A percentile compares a stretch with the other conserved stretches of the same genome.
Evolutionary conservation across 2,113 vertebrate species (phyloP).

Genomic region (Tylochromis polylepis): DNA sequence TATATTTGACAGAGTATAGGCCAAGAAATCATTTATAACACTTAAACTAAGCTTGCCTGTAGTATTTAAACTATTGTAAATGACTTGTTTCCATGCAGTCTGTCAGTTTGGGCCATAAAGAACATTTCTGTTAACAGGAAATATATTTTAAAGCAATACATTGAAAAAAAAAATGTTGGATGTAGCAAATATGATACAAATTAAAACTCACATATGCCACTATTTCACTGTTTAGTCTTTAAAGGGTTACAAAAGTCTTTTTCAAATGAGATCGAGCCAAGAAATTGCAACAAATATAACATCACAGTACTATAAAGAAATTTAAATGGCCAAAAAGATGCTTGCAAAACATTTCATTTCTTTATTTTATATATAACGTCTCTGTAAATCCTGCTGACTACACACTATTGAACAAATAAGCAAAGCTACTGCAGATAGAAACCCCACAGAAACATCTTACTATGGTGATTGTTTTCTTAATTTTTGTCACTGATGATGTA

Average conservation of each 20-base stretch:
- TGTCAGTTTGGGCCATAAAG: background rate
- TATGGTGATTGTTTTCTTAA: background rate
- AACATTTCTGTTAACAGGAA: background rate
- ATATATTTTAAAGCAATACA: background rate
- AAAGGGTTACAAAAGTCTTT: background rate
- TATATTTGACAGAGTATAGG: background rate
- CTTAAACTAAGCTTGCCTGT: background rate
- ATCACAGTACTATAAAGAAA: background rate
- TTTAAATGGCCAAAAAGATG: background rate
- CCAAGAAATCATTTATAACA: background rate
- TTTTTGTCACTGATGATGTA: background rate
- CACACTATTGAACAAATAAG: background rate
- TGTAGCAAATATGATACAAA: background rate
- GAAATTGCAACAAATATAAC: background rate
- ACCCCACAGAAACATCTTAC: background rate
- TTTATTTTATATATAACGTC: background rate
- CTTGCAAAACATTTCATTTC: background rate
- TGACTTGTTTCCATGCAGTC: background rate
- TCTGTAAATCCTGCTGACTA: background rate
- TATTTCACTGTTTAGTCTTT: background rate
- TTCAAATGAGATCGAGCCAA: background rate
- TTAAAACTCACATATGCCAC: background rate
- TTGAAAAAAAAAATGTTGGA: accelerated
- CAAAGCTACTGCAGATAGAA: background rate
- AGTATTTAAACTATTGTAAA: background rate